Percentiles rank a stretch among this genome's conserved stretches.
Conservation (phyloP, 2,113 vertebrate species). For the Eclectus roratus region DNA sequence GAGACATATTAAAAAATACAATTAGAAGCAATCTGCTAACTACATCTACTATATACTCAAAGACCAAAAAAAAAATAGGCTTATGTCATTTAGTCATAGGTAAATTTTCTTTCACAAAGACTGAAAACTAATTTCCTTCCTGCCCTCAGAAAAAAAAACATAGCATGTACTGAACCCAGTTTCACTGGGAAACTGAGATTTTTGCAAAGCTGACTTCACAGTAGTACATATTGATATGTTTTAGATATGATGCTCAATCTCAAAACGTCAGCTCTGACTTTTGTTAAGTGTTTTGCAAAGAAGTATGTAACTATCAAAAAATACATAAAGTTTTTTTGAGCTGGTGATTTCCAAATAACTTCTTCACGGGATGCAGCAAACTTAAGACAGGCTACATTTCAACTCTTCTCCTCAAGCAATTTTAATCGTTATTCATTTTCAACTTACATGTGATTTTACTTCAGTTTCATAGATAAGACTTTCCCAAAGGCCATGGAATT, state of each 20-base stretch:
- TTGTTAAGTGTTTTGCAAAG: background rate
- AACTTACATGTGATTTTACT: constrained; percentile 89
- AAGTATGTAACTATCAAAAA: background rate
- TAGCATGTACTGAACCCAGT: background rate
- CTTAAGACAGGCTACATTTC: background rate
- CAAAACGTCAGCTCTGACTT: background rate
- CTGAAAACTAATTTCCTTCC: background rate
- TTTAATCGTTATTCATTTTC: background rate
- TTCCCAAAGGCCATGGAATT: constrained; percentile 97
- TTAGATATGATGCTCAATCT: background rate
- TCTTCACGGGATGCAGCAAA: background rate
- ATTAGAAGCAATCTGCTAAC: background rate
- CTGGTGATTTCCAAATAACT: background rate
- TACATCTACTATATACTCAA: background rate
- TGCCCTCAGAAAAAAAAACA: background rate
- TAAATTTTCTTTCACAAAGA: background rate
- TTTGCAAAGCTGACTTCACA: background rate
- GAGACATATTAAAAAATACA: background rate
- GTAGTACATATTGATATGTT: background rate
- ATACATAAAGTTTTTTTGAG: background rate
- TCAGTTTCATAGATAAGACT: constrained; percentile 91
- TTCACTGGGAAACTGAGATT: background rate
- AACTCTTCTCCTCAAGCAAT: background rate
- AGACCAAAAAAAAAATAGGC: background rate
- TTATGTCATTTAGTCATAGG: background rate